Percentiles rank a stretch among this genome's conserved stretches.
Conservation (phyloP, 2,888 invertebrate genomes). For the Trissolcus brochymenae region DNA sequence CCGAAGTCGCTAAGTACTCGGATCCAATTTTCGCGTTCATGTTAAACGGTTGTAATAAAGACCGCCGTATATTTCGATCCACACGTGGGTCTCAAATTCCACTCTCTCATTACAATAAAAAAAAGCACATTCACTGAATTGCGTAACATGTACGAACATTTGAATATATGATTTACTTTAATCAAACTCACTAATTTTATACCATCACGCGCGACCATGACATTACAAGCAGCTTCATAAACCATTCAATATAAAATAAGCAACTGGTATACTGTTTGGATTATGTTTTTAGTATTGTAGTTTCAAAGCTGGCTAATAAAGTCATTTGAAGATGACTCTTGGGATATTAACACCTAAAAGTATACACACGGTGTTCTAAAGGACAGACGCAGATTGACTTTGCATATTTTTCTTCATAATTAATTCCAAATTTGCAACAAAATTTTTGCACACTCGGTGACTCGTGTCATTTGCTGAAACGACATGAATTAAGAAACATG, state of each 20-base stretch:
- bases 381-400: slow-evolving; percentile 27
- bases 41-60: slow-evolving; percentile 35
- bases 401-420: slow-evolving; percentile 32
- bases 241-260: no score
- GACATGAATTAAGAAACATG: no score
- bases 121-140: no score
- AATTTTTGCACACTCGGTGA: no score
- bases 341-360: slow-evolving; percentile 27
- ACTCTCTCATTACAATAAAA: no score
- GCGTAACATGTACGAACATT: no score
- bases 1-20: slow-evolving; percentile 29
- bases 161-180: no score
- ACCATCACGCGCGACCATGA: no score
- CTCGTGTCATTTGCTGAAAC: no score
- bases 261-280: background rate
- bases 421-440: slow-evolving; percentile 4
- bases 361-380: slow-evolving; percentile 13
- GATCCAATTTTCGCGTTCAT: slow-evolving; percentile 27
- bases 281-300: slow-evolving; percentile 17
- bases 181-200: no score
- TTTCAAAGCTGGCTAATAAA: slow-evolving; percentile 26
- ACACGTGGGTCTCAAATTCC: no score
- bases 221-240: no score
- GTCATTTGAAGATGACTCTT: slow-evolving; percentile 21
- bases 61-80: background rate